A percentile compares a stretch with the other conserved stretches of the same genome.
Evolutionary conservation across 2,797 vertebrate genomes (phyloP).

Genomic region (Halcyon chelicuti): DNA sequence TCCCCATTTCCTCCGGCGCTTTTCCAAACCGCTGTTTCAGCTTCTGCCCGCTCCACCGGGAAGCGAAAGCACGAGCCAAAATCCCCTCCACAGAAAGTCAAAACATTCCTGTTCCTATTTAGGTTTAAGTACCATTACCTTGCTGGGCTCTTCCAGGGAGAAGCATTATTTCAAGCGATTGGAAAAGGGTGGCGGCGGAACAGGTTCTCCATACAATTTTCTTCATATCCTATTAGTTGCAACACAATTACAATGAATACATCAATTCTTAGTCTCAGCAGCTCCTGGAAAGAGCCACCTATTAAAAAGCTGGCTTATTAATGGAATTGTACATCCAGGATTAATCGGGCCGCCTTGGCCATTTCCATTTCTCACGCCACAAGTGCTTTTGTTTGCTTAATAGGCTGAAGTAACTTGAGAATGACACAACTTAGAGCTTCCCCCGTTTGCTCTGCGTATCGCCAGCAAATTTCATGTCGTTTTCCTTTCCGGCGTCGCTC

Average conservation of each 20-base stretch:
- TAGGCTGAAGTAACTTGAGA: conserved; percentile 82
- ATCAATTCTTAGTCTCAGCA: conserved; percentile 80
- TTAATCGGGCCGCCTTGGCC: conserved; percentile 79
- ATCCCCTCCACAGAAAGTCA: neutral
- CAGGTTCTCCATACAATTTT: conserved; percentile 76
- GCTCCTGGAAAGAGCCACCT: conserved; percentile 76
- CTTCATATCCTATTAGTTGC: conserved; percentile 82
- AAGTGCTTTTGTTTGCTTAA: conserved; percentile 84
- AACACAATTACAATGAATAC: conserved; percentile 81
- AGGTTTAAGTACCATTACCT: conserved; percentile 32
- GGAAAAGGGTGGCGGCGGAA: conserved; percentile 75
- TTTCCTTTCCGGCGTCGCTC: neutral
- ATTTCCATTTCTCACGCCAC: conserved; percentile 84
- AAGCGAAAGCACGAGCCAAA: neutral
- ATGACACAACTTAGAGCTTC: conserved; percentile 77
- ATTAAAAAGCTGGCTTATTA: conserved; percentile 82
- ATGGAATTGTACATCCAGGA: conserved; percentile 83
- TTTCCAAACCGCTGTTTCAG: rapidly evolving
- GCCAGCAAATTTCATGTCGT: conserved; percentile 70
- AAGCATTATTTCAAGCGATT: conserved; percentile 80
- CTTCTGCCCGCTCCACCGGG: rapidly evolving
- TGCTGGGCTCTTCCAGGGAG: conserved; percentile 50
- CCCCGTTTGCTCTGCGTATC: conserved; percentile 66
- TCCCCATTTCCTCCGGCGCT: neutral
- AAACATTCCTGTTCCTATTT: neutral